A percentile compares a stretch with the other conserved stretches of the same genome.
Evolutionary conservation across 2,888 invertebrate genomes (phyloP).

Genomic region (Apomyelois bistriatella): DNA sequence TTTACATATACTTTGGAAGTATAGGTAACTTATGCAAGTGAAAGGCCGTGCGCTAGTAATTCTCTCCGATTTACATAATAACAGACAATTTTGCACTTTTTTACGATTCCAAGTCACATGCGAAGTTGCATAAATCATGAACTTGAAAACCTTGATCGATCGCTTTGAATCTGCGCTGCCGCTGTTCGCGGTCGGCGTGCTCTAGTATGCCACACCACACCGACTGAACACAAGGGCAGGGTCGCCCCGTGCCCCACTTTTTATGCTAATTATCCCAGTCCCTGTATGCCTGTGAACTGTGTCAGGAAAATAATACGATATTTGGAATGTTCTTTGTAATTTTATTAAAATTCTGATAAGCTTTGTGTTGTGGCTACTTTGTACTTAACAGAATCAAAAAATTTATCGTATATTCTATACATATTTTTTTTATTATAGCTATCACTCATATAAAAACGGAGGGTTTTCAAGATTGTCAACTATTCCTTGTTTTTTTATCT

Average conservation of each 20-base stretch:
- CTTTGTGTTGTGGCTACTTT: too few relatives aligned
- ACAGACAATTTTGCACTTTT: slow-evolving; percentile 10
- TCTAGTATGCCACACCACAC: neutral
- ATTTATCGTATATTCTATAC: too few relatives aligned
- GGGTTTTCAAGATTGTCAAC: too few relatives aligned
- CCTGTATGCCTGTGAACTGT: slow-evolving; percentile 2
- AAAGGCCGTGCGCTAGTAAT: slow-evolving; percentile 5
- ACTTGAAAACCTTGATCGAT: slow-evolving; percentile 15
- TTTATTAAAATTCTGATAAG: neutral
- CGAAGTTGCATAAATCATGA: slow-evolving; percentile 12
- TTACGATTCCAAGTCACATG: neutral
- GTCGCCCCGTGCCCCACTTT: neutral
- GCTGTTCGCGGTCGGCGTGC: neutral
- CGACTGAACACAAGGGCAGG: slow-evolving; percentile 5
- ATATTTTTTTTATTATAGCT: too few relatives aligned
- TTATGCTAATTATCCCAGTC: neutral
- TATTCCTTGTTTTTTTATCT: too few relatives aligned
- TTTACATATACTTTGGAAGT: neutral
- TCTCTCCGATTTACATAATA: slow-evolving; percentile 4
- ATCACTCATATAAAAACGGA: too few relatives aligned
- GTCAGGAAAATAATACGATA: slow-evolving; percentile 5
- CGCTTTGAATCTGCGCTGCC: slow-evolving; percentile 13
- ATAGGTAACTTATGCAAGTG: neutral
- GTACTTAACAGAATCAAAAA: too few relatives aligned
- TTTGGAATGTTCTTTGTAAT: neutral